Evolutionary conservation across 2,797 vertebrate genomes (phyloP).

Genomic region (Oceanodroma leucorhoa): DNA sequence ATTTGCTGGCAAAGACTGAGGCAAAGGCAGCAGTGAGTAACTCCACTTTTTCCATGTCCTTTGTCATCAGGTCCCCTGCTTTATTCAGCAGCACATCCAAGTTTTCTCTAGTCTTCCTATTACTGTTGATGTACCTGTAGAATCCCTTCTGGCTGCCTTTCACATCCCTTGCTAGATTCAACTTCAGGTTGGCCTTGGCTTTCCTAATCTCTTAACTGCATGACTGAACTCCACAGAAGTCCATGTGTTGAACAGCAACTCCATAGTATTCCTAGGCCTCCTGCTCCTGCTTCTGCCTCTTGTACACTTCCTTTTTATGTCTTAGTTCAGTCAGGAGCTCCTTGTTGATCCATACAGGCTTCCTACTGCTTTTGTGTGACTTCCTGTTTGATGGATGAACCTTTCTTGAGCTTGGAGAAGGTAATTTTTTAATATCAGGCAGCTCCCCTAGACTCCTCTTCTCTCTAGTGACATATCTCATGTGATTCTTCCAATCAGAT

Average conservation of each 20-base stretch:
- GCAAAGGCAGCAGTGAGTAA: not conserved
- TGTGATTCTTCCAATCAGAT: not conserved
- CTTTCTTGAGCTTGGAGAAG: not conserved
- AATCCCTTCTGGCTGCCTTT: not conserved
- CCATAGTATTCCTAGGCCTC: not conserved
- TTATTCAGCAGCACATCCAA: not conserved
- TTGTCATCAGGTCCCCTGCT: not conserved
- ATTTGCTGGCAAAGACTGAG: not conserved
- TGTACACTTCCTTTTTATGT: not conserved
- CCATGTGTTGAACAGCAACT: not conserved
- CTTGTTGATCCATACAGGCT: not conserved
- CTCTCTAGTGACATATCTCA: not conserved
- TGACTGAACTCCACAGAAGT: not conserved
- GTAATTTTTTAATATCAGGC: not conserved
- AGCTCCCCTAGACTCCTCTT: not conserved
- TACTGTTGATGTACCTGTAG: not conserved
- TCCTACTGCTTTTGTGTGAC: not conserved
- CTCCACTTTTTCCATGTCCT: not conserved
- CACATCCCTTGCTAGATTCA: not conserved
- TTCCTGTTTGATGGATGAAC: not conserved
- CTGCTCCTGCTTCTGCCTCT: not conserved
- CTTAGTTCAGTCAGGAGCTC: not conserved
- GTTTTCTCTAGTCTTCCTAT: not conserved
- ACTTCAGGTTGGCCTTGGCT: not conserved
- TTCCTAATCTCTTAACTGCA: not conserved